phyloP scores from a whole-genome alignment of 1,140 invertebrate genomes.

The Pissodes strobi region DNA sequence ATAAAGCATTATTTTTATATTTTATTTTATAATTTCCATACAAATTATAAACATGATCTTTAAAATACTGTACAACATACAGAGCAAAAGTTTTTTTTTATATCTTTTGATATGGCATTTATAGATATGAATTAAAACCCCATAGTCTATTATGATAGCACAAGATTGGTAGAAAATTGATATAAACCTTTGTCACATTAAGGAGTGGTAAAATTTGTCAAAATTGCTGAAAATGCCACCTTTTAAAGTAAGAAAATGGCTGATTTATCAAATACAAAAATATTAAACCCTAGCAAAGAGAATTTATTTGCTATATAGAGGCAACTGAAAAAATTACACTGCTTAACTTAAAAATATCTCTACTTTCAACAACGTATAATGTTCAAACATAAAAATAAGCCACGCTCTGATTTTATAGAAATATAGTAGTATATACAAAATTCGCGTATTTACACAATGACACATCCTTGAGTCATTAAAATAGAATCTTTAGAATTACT shows the following conservation, averaged over 20 bases:
- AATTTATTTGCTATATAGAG: not conserved
- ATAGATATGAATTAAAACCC: slow-evolving; percentile 61
- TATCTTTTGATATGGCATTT: slow-evolving; percentile 65
- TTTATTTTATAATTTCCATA: slow-evolving; percentile 68
- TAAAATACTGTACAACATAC: slow-evolving; percentile 71
- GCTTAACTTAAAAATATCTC: slow-evolving; percentile 3
- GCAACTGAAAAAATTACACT: not conserved
- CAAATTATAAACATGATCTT: slow-evolving; percentile 71
- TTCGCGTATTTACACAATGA: slow-evolving; percentile 23
- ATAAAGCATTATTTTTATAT: slow-evolving; percentile 53
- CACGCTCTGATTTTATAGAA: slow-evolving; percentile 29
- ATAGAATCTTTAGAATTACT: slow-evolving; percentile 28
- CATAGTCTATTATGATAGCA: slow-evolving; percentile 45
- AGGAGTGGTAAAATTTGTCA: not conserved
- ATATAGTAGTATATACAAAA: slow-evolving; percentile 34
- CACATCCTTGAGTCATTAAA: slow-evolving; percentile 22
- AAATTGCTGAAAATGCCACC: too few species aligned
- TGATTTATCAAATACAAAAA: too few species aligned
- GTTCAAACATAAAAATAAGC: slow-evolving; percentile 3
- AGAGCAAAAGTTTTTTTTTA: slow-evolving; percentile 58
- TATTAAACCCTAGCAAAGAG: too few species aligned
- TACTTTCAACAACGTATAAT: not conserved
- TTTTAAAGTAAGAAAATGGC: too few species aligned
- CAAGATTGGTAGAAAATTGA: slow-evolving; percentile 43
- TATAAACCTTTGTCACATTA: slow-evolving; percentile 23